phyloP scores from a whole-genome alignment of 2,113 vertebrate species.

The Physeter macrocephalus region DNA sequence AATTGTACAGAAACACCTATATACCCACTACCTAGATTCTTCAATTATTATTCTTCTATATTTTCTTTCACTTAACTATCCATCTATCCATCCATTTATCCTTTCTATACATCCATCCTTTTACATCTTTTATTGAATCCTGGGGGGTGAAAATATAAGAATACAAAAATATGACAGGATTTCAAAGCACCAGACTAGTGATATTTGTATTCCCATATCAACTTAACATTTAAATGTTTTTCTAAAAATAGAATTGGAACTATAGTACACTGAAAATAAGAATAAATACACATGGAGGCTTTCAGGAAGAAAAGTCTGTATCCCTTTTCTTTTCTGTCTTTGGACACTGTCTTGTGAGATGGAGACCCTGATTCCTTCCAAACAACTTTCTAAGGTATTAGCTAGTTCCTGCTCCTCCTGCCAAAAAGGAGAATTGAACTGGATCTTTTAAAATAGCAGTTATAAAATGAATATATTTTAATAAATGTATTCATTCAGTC shows the following conservation, averaged over 20 bases:
- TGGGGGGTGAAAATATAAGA: neutral
- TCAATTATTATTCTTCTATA: neutral
- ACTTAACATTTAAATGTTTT: neutral
- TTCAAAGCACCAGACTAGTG: neutral
- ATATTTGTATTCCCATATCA: neutral
- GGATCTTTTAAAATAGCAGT: neutral
- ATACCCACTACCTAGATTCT: neutral
- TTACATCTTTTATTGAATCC: neutral
- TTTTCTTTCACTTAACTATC: neutral
- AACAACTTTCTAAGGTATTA: constrained; percentile 4
- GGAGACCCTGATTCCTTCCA: neutral
- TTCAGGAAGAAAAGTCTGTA: neutral
- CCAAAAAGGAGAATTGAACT: neutral
- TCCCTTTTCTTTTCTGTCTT: neutral
- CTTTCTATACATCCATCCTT: neutral
- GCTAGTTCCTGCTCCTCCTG: neutral
- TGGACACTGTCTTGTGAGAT: neutral
- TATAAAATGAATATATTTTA: constrained; percentile 21
- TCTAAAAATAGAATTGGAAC: neutral
- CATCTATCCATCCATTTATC: neutral
- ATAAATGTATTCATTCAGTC: neutral
- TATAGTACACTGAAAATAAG: neutral
- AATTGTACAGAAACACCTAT: neutral
- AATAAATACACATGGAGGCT: neutral
- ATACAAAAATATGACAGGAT: neutral